Conservation (phyloP, 2,113 vertebrate species). For the Paralichthys olivaceus region DNA sequence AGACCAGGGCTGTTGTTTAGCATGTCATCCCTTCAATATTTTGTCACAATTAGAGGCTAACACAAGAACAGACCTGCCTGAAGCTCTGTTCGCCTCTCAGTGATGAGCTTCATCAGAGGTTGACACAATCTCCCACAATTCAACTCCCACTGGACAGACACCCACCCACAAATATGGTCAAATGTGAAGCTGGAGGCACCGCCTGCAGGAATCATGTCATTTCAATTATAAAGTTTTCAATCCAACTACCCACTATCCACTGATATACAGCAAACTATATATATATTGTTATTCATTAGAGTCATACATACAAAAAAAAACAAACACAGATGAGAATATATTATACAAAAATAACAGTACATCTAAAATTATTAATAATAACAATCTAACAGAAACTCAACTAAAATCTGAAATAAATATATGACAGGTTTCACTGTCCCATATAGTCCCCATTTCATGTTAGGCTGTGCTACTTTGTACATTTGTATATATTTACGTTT, state of each 20-base stretch:
- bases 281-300: no score
- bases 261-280: conserved; percentile 6
- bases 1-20: neutral
- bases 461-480: no score
- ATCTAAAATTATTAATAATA: no score
- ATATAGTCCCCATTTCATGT: no score
- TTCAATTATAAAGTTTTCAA: conserved; percentile 29
- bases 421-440: no score
- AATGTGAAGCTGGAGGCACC: neutral
- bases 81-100: conserved; percentile 33
- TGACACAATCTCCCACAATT: conserved; percentile 13
- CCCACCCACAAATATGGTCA: conserved; percentile 1
- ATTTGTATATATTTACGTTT: no score
- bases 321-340: no score
- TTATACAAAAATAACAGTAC: no score
- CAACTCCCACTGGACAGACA: conserved; percentile 20
- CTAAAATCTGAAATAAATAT: no score
- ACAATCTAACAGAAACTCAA: no score
- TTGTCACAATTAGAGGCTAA: neutral
- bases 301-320: no score
- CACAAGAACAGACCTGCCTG: neutral
- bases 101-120: conserved; percentile 22
- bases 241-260: conserved; percentile 3
- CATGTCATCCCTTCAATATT: neutral
- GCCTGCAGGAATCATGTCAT: neutral